Percentiles rank a stretch among this genome's conserved stretches.
Conservation (phyloP, 1,140 invertebrate genomes). For the Frieseomelitta varia region DNA sequence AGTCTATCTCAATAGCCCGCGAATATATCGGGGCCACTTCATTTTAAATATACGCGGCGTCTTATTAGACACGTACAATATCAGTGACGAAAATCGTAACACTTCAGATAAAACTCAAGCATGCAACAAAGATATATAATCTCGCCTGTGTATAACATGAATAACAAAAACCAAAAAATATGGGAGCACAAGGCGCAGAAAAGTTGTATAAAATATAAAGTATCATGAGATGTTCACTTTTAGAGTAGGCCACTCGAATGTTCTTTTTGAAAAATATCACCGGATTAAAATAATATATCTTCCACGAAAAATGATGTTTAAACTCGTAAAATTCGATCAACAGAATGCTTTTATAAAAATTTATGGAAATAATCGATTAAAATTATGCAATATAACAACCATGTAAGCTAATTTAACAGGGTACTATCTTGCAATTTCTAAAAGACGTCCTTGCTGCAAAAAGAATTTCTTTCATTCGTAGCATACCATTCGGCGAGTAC, state of each 20-base stretch:
- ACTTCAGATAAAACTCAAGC: background rate
- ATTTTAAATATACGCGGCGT: background rate
- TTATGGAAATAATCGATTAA: background rate
- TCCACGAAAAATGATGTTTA: background rate
- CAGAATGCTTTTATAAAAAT: background rate
- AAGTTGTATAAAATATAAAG: background rate
- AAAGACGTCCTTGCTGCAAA: slow-evolving; percentile 17
- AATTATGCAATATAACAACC: background rate
- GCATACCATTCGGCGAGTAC: background rate
- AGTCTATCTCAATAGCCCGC: background rate
- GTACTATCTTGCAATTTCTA: background rate
- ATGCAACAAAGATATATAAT: slow-evolving; percentile 31
- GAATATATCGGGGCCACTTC: background rate
- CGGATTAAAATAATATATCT: background rate
- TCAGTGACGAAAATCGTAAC: background rate
- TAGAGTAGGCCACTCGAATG: background rate
- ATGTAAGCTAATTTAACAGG: background rate
- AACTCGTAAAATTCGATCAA: background rate
- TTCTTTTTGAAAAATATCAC: background rate
- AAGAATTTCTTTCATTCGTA: background rate
- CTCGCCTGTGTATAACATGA: background rate
- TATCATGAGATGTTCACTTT: background rate
- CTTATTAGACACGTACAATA: background rate
- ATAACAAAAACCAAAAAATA: slow-evolving; percentile 5
- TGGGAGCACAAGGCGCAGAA: background rate